phyloP scores from a whole-genome alignment of 2,797 vertebrate genomes.

The Ficedula albicollis region DNA sequence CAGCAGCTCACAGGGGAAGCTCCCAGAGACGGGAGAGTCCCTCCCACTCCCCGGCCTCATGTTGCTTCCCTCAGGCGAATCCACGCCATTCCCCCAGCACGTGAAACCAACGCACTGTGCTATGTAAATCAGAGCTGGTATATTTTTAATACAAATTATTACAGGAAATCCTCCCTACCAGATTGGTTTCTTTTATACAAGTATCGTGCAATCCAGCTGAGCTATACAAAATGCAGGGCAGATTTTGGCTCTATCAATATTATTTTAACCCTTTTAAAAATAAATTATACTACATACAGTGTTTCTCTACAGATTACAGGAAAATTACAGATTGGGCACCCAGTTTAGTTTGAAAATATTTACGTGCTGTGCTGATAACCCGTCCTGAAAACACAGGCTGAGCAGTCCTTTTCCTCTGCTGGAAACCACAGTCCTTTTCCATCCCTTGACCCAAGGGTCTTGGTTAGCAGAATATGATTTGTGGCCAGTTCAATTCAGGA shows the following conservation, averaged over 20 bases:
- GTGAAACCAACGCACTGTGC: too few relatives aligned
- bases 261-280: rapidly evolving
- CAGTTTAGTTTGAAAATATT: neutral
- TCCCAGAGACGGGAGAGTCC: too few relatives aligned
- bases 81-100: too few relatives aligned
- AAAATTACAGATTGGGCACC: neutral
- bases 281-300: rapidly evolving
- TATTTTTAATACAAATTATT: neutral
- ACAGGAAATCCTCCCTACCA: neutral
- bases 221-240: neutral
- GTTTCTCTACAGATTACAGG: neutral
- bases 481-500: neutral
- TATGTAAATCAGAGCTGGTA: neutral
- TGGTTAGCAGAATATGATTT: neutral
- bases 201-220: neutral
- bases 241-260: neutral
- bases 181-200: neutral
- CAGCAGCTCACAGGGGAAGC: too few relatives aligned
- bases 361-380: neutral
- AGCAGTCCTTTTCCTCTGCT: neutral
- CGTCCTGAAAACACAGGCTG: neutral
- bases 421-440: neutral
- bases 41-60: too few relatives aligned
- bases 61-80: too few relatives aligned
- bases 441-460: neutral